Conservation (phyloP, 2,797 vertebrate species). For the Euthynnus affinis region DNA sequence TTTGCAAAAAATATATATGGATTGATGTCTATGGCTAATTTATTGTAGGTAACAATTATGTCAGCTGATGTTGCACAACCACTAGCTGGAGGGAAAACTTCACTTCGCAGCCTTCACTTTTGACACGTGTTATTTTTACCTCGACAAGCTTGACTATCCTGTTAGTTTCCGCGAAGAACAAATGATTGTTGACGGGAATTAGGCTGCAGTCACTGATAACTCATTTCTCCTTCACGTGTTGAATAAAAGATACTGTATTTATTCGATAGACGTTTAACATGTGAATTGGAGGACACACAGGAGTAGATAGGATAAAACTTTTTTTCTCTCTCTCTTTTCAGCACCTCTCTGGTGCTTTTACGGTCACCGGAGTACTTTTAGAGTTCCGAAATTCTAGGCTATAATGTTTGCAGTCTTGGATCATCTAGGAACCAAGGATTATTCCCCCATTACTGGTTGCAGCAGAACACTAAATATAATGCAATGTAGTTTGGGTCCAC, state of each 20-base stretch:
- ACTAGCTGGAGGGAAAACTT: background rate
- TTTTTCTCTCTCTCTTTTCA: background rate
- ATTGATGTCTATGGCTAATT: background rate
- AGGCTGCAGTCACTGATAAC: background rate
- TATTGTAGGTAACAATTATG: background rate
- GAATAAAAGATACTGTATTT: background rate
- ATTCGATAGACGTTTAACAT: background rate
- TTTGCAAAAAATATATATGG: accelerated
- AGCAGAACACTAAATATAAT: too few species aligned
- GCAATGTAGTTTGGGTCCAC: background rate
- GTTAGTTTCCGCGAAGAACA: too few species aligned
- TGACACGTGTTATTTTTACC: background rate
- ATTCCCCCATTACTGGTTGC: background rate
- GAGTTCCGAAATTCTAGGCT: background rate
- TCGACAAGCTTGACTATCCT: background rate
- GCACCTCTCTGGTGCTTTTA: background rate
- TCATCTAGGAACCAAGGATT: background rate
- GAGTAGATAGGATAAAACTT: background rate
- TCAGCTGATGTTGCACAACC: background rate
- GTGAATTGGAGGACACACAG: background rate
- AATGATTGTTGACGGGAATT: background rate
- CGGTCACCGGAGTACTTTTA: background rate
- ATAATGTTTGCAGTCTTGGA: background rate
- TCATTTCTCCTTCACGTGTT: background rate
- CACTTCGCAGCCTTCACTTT: too few species aligned